Percentiles rank a stretch among this genome's conserved stretches.
phyloP scores from a whole-genome alignment of 2,888 invertebrate species.

The Campoplex nolae region DNA sequence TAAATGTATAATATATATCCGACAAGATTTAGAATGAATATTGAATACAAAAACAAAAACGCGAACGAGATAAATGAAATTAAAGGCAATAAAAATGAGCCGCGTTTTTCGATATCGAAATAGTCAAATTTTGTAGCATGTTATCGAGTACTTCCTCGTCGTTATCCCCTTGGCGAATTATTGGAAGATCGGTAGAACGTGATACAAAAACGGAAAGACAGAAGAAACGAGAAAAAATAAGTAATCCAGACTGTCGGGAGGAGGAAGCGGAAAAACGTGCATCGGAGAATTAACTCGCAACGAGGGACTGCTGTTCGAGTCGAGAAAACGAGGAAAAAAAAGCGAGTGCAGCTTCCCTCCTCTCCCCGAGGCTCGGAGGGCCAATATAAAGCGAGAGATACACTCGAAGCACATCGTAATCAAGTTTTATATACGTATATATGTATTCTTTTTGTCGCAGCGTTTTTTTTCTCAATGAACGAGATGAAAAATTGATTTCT shows the following conservation, averaged over 20 bases:
- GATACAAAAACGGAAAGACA: slow-evolving; percentile 44
- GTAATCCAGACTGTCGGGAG: slow-evolving; percentile 6
- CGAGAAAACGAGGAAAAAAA: slow-evolving; percentile 70
- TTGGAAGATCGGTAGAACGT: slow-evolving; percentile 19
- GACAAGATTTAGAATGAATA: background rate
- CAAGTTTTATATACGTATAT: slow-evolving; percentile 69
- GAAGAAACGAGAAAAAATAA: slow-evolving; percentile 39
- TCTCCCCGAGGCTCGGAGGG: background rate
- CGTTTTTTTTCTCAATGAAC: slow-evolving; percentile 23
- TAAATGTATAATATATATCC: too few relatives aligned
- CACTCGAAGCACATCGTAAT: slow-evolving; percentile 74
- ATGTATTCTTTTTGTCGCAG: slow-evolving; percentile 10
- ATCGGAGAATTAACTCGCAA: slow-evolving; percentile 75
- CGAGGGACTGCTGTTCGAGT: slow-evolving; percentile 68
- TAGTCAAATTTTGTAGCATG: background rate
- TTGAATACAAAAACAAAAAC: background rate
- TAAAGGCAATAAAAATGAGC: background rate
- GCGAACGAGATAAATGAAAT: background rate
- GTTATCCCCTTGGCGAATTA: slow-evolving; percentile 9
- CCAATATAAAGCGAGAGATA: slow-evolving; percentile 72
- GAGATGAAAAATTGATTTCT: slow-evolving; percentile 51
- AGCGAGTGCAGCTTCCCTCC: slow-evolving; percentile 1
- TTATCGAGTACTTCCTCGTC: slow-evolving; percentile 2
- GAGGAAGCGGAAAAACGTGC: slow-evolving; percentile 37
- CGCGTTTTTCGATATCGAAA: background rate